phyloP scores from a whole-genome alignment of 2,797 vertebrate species.

The Cichlasoma orientale region DNA sequence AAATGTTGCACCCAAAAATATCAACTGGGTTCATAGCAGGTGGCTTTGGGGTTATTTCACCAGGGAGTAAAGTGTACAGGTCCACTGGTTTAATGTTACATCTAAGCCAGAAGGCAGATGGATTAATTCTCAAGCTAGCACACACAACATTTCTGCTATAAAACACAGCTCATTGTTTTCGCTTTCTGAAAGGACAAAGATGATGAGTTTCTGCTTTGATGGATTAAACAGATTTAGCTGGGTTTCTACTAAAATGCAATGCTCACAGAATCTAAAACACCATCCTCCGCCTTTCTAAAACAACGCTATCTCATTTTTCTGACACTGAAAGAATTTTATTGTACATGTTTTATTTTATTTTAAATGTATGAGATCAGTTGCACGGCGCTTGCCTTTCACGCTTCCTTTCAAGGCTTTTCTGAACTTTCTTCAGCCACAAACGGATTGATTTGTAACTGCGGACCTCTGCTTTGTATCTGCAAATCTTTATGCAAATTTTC shows the following conservation, averaged over 20 bases:
- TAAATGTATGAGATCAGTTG: neutral
- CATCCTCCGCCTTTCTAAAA: conserved; percentile 14
- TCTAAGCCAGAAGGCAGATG: conserved; percentile 23
- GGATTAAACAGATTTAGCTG: conserved; percentile 57
- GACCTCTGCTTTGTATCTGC: neutral
- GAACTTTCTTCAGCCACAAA: conserved; percentile 1
- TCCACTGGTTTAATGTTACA: conserved; percentile 37
- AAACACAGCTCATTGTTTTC: conserved; percentile 54
- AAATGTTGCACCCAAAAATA: conserved; percentile 29
- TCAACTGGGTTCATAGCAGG: conserved; percentile 29
- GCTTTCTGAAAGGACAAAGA: conserved; percentile 36
- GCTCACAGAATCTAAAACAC: conserved; percentile 21
- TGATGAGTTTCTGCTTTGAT: conserved; percentile 60
- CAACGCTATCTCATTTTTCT: neutral
- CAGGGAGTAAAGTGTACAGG: conserved; percentile 27
- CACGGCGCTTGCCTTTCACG: neutral
- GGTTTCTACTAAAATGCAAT: conserved; percentile 39
- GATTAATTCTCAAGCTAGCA: conserved; percentile 48
- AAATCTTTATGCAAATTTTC: neutral
- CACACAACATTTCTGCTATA: conserved; percentile 30
- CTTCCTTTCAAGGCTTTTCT: neutral
- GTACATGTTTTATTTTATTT: neutral
- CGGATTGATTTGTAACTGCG: neutral
- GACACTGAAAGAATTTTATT: neutral
- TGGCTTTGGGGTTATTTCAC: conserved; percentile 45